Conservation (phyloP, 2,113 vertebrate genomes). For the Leucopsar rothschildi region DNA sequence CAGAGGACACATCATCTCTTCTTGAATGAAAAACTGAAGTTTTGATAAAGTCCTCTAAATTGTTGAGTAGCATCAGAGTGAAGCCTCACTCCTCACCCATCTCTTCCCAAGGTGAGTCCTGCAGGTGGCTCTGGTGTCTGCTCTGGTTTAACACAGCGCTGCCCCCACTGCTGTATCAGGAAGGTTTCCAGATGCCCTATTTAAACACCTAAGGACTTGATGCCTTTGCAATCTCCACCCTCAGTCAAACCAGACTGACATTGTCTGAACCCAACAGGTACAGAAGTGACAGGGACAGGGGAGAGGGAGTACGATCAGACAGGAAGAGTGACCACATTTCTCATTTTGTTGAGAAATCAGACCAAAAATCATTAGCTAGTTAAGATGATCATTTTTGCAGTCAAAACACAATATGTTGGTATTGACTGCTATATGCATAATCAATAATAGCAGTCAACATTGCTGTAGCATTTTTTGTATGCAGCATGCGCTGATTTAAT, state of each 20-base stretch:
- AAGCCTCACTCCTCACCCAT: background rate
- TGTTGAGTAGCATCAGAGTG: background rate
- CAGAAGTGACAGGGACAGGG: background rate
- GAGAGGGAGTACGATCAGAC: background rate
- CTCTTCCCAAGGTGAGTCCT: background rate
- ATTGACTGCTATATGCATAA: conserved; percentile 18
- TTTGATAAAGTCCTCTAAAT: background rate
- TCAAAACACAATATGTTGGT: background rate
- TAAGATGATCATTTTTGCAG: conserved; percentile 20
- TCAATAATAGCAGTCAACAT: conserved; percentile 38
- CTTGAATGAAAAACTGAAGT: background rate
- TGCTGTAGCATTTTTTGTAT: background rate
- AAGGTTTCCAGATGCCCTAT: background rate
- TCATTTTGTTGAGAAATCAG: background rate
- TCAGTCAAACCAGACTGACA: background rate
- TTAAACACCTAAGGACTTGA: background rate
- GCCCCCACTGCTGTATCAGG: background rate
- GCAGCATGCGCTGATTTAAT: background rate
- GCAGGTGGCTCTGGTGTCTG: rapidly evolving
- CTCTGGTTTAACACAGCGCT: background rate
- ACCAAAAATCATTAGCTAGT: conserved; percentile 52
- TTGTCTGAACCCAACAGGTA: background rate
- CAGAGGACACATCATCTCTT: background rate
- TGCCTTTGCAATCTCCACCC: background rate
- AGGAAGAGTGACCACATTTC: background rate